These are phyloP conservation scores for Tangara arthus DNA, from an alignment of 2,797 vertebrate species.

Conservation along the genomic window DNA sequence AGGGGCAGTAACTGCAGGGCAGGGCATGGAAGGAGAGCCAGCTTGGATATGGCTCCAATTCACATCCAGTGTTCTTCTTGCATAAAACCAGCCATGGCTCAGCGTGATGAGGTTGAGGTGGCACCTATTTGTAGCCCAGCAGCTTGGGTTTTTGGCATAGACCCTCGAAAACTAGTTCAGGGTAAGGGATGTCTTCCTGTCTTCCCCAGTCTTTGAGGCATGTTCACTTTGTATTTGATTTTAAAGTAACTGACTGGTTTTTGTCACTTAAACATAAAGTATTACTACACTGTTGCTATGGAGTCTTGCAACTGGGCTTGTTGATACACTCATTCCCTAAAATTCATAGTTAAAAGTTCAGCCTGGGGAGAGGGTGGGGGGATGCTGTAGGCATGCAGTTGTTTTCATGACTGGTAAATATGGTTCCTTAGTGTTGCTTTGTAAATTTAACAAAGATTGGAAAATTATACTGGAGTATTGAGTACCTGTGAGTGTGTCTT, in stretches of 20 bases:
- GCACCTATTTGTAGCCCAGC: not conserved
- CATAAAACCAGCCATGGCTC: not conserved
- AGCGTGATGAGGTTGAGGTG: rapidly evolving
- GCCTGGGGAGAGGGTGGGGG: not conserved
- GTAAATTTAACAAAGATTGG: not conserved
- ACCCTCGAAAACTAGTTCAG: not conserved
- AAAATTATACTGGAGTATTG: not conserved
- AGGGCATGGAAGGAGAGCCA: not conserved
- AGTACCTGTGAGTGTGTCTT: not conserved
- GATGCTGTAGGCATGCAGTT: not conserved
- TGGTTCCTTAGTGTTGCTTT: rapidly evolving
- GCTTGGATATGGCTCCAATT: not conserved
- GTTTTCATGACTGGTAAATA: not conserved
- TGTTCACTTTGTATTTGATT: not conserved
- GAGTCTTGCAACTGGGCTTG: not conserved
- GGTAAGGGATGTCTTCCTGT: not conserved
- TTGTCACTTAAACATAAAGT: not conserved
- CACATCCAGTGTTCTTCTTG: not conserved
- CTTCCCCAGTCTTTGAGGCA: not conserved
- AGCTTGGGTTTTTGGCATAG: not conserved
- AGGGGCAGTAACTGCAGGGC: not conserved
- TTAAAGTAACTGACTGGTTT: not conserved
- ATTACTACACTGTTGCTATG: not conserved
- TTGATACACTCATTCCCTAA: not conserved
- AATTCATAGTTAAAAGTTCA: not conserved